Percentiles rank a stretch among this genome's conserved stretches.
phyloP scores from a whole-genome alignment of 2,113 vertebrate species.

The Sinocyclocheilus maitianheensis region DNA sequence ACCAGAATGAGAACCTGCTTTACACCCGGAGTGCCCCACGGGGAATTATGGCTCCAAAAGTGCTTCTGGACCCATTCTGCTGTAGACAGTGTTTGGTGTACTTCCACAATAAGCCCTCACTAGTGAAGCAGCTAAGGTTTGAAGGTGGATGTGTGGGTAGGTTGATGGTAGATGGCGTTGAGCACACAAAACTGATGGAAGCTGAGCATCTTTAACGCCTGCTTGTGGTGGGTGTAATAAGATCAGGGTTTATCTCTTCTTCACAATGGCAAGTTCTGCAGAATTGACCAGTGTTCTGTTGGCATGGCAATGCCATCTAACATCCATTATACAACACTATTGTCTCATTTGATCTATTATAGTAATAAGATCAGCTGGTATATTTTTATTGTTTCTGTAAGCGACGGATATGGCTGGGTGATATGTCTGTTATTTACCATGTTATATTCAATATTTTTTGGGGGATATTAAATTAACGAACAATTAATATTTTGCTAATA shows the following conservation, averaged over 20 bases:
- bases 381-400: neutral
- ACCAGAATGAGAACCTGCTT: slow-evolving; percentile 5
- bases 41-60: neutral
- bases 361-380: neutral
- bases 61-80: neutral
- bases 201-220: neutral
- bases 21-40: neutral
- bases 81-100: neutral
- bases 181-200: neutral
- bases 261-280: neutral
- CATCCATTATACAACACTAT: neutral
- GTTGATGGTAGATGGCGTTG: neutral
- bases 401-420: neutral
- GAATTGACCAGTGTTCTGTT: neutral
- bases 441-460: neutral
- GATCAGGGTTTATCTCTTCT: slow-evolving; percentile 13
- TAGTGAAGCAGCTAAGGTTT: neutral
- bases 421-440: neutral
- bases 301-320: slow-evolving; percentile 10
- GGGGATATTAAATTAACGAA: neutral
- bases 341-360: neutral
- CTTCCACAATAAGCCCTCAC: neutral
- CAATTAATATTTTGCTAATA: neutral
- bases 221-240: slow-evolving; percentile 8
- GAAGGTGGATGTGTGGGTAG: neutral